These are phyloP conservation scores for Pachyuromys duprasi DNA, from an alignment of 2,797 vertebrate species.

Conservation along the genomic window DNA sequence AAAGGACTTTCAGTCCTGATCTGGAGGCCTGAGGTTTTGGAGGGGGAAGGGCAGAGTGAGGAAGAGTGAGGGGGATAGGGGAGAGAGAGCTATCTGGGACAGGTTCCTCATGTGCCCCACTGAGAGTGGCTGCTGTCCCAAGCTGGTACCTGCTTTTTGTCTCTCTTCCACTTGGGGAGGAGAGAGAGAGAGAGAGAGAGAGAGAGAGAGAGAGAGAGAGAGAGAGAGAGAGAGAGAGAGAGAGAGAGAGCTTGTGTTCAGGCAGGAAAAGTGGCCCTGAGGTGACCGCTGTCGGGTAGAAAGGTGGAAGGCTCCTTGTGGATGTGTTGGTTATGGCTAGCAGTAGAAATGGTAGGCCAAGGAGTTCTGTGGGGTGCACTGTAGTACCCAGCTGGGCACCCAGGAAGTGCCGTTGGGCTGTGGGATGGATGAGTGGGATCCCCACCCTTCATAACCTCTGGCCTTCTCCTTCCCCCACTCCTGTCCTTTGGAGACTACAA, in stretches of 20 bases:
- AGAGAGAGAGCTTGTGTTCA: neutral
- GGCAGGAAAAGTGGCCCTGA: neutral
- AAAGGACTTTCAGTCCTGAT: neutral
- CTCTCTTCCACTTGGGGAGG: neutral
- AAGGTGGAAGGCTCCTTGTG: neutral
- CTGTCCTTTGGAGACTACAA: slow-evolving; percentile 59
- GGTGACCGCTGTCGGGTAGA: neutral
- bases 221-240: slow-evolving; percentile 14
- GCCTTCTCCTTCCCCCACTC: neutral
- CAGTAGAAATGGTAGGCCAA: neutral
- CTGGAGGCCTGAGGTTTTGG: neutral
- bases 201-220: slow-evolving; percentile 31
- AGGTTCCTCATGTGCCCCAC: neutral
- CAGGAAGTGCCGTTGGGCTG: neutral
- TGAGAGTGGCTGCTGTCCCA: neutral
- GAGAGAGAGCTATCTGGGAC: neutral
- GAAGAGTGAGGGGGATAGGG: neutral
- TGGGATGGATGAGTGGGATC: neutral
- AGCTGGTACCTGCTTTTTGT: neutral
- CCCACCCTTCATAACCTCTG: neutral
- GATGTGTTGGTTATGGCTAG: neutral
- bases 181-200: neutral
- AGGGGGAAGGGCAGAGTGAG: neutral
- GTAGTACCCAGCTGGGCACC: neutral
- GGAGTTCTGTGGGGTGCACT: neutral